Evolutionary conservation across 2,888 invertebrate genomes (phyloP), one percentile per base, ranked within the genome.

Genomic region (Oxyteleia sp.): DNA sequence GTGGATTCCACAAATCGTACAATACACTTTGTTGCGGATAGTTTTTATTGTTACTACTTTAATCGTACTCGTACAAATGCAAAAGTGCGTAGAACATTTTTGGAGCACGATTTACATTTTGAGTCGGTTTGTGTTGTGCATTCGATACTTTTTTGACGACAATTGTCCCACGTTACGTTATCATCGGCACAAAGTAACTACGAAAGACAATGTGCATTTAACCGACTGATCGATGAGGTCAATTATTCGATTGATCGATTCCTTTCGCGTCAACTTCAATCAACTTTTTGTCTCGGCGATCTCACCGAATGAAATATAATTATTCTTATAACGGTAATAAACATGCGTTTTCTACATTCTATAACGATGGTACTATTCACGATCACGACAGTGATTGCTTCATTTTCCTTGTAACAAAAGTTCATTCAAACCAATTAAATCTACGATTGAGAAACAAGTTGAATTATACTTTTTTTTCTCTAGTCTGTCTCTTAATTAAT

Each of bases 11-110:
- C 16, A n/a, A 53, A 38, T 55, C 16, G 51, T 51, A 11, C 23
- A 43, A 32, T 23, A 72, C 18, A 61, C 72, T 72, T 61, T 72
- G 51, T 72, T 61, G 41, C 49, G 3, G 59, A 51, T 61, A 51
- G 18, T 72, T 72, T 72, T 51, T 47, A 45, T 72, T 61, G 61
- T 72, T 72, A 51, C 18, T 55, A 55, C 32, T 68, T 47, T 43
- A 59, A 49, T 35, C 15, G 29, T 45, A 53, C 5, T 41, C 4
- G 29, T 51, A 16, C 23, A 26, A 26, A 26, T 4, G 16, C 15
- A 16, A 8, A 16, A 68, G 13, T 29, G n/a, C 7, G 26, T 26
- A 26, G 26, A 26, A 26, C 26, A 26, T 26, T 55, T 51, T 53
- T 11, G 5, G n/a, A 41, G 51, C 41, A 41, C 38, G 41, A 41